These are phyloP conservation scores for Hirtodrosophila histrioides DNA, from an alignment of 2,888 invertebrate species.

Conservation along the genomic window DNA sequence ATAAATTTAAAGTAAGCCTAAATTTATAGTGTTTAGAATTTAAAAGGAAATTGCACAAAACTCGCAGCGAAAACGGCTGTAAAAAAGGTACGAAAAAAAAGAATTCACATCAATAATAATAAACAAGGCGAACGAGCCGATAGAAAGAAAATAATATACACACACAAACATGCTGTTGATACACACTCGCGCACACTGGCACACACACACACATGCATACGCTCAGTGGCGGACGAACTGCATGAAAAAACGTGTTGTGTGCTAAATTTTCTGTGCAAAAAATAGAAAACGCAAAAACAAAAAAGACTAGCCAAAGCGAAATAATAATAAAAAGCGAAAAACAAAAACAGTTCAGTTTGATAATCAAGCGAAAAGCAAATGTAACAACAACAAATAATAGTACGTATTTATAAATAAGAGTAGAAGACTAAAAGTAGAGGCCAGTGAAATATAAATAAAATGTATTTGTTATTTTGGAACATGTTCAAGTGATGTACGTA, in stretches of 20 bases:
- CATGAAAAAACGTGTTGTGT: constrained; percentile 80
- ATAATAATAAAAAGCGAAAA: constrained; percentile 55
- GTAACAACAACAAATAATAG: constrained; percentile 50
- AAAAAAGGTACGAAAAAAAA: constrained; percentile 64
- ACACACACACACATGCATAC: constrained; percentile 18
- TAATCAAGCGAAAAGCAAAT: constrained; percentile 52
- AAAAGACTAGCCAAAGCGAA: constrained; percentile 44
- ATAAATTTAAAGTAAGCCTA: constrained; percentile 41
- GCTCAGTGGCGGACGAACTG: constrained; percentile 58
- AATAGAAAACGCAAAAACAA: constrained; percentile 67
- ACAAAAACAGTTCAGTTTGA: constrained; percentile 71
- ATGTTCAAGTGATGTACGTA: constrained; percentile 55
- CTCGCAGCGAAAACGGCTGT: constrained; percentile 22
- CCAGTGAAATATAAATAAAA: constrained; percentile 47
- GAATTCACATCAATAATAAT: constrained; percentile 46
- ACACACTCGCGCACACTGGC: constrained; percentile 43
- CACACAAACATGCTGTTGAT: constrained; percentile 70
- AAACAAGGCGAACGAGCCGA: constrained; percentile 75
- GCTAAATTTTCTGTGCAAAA: constrained; percentile 74
- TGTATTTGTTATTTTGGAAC: constrained; percentile 66
- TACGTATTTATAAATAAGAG: constrained; percentile 55
- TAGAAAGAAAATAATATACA: constrained; percentile 77
- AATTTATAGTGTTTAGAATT: constrained; percentile 34
- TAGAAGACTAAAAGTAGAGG: constrained; percentile 22
- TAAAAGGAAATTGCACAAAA: constrained; percentile 24